These are phyloP conservation scores for Drosophila neocordata DNA, from an alignment of 1,140 invertebrate genomes.

Conservation along the genomic window DNA sequence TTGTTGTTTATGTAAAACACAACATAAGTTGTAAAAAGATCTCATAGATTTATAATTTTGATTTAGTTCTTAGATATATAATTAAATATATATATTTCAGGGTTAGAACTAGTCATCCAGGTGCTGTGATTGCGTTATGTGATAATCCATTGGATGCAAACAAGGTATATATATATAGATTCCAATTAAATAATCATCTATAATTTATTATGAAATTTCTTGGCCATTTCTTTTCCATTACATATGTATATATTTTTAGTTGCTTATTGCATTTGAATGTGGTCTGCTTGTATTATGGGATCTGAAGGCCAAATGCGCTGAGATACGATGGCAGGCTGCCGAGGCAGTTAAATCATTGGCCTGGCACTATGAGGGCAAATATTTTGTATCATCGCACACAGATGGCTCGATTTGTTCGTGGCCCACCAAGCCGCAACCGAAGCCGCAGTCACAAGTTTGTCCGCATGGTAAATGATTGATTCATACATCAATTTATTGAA, in stretches of 20 bases:
- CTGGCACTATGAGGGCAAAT: conserved; percentile 99
- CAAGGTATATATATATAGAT: conserved; percentile 89
- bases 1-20: too few species aligned
- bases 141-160: conserved; percentile 97
- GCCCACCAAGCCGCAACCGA: conserved; percentile 89
- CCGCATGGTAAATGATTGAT: conserved; percentile 90
- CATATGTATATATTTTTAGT: conserved; percentile 83
- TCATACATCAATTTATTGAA: background rate
- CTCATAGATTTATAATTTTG: too few species aligned
- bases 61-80: too few species aligned
- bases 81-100: conserved; percentile 84
- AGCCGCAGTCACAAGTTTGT: conserved; percentile 91
- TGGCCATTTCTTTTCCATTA: too few species aligned
- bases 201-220: background rate
- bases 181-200: too few species aligned
- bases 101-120: conserved; percentile 96
- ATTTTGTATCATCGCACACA: conserved; percentile 97
- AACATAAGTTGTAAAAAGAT: too few species aligned
- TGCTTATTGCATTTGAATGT: conserved; percentile 98
- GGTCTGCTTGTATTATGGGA: conserved; percentile 98
- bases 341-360: conserved; percentile 93
- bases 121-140: conserved; percentile 95
- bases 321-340: conserved; percentile 90
- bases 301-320: conserved; percentile 91
- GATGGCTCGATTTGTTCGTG: conserved; percentile 98